Evolutionary conservation across 1,140 invertebrate species (phyloP).

Genomic region (Gonatopus flavifemur): DNA sequence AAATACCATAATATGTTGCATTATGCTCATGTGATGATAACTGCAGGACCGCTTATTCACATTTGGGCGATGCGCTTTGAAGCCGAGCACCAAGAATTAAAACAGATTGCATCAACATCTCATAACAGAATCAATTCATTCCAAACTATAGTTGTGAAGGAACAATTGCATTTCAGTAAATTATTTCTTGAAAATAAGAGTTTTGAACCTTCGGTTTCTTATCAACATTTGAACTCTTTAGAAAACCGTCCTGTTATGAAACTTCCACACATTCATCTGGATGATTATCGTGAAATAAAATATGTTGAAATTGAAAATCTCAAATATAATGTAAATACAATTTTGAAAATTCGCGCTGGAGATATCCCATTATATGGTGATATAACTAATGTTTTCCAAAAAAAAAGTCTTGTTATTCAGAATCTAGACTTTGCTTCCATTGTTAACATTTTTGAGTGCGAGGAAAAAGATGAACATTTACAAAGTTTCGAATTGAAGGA

Average conservation of each 20-base stretch:
- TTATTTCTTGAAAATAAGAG: not conserved
- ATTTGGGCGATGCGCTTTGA: slow-evolving; percentile 13
- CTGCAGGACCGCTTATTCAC: slow-evolving; percentile 5
- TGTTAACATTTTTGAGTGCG: not conserved
- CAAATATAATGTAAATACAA: not conserved
- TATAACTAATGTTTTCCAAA: slow-evolving; percentile 1
- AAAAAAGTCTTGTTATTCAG: not conserved
- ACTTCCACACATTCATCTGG: not conserved
- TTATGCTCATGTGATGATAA: slow-evolving; percentile 10
- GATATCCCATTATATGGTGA: not conserved
- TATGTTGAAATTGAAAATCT: not conserved
- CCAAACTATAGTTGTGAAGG: not conserved
- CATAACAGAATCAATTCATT: not conserved
- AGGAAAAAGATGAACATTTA: slow-evolving; percentile 3
- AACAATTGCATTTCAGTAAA: not conserved
- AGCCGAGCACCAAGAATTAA: slow-evolving; percentile 5
- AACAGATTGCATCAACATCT: slow-evolving; percentile 1
- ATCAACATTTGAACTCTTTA: not conserved
- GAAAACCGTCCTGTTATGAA: not conserved
- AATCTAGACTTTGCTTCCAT: slow-evolving; percentile 1
- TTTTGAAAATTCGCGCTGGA: not conserved
- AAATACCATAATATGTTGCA: slow-evolving; percentile 13
- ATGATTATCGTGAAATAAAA: not conserved
- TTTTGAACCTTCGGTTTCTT: not conserved
- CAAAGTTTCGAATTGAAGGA: not conserved